Conservation (phyloP, 2,797 vertebrate species). For the Adelosebastes latens region DNA sequence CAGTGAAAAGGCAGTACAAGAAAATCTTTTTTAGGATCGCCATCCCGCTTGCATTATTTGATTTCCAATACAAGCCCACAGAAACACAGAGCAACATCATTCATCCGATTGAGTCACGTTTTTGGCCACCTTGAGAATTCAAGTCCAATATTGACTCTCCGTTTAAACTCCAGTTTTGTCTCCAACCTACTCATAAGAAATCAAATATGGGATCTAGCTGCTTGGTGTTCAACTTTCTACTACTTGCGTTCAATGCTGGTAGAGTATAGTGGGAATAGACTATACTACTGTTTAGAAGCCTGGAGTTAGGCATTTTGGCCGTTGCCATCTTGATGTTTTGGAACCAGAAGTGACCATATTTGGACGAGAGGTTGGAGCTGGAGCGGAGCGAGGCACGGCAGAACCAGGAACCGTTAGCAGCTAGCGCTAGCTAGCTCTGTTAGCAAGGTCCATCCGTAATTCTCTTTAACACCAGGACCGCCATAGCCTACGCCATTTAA, state of each 20-base stretch:
- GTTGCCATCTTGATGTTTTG: too few species aligned
- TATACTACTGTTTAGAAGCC: too few species aligned
- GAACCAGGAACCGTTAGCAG: accelerated
- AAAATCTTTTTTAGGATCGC: not conserved
- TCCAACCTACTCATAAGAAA: too few species aligned
- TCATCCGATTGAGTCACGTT: too few species aligned
- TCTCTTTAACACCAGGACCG: accelerated
- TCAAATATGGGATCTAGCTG: not conserved
- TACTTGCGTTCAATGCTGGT: not conserved
- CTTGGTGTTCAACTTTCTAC: not conserved
- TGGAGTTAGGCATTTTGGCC: too few species aligned
- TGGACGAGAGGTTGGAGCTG: not conserved
- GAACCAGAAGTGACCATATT: not conserved
- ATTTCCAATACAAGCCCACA: not conserved
- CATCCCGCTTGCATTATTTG: too few species aligned
- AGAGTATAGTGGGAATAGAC: not conserved
- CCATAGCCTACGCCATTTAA: accelerated
- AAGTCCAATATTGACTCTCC: too few species aligned
- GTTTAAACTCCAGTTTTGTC: too few species aligned
- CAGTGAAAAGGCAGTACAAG: not conserved
- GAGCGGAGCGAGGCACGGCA: accelerated
- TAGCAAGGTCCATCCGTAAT: accelerated
- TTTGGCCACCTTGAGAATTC: too few species aligned
- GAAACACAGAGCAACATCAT: not conserved
- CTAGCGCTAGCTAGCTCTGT: accelerated